Base-by-base conservation (phyloP, 2,888 invertebrate species). In the Acleris laterana region DNA sequence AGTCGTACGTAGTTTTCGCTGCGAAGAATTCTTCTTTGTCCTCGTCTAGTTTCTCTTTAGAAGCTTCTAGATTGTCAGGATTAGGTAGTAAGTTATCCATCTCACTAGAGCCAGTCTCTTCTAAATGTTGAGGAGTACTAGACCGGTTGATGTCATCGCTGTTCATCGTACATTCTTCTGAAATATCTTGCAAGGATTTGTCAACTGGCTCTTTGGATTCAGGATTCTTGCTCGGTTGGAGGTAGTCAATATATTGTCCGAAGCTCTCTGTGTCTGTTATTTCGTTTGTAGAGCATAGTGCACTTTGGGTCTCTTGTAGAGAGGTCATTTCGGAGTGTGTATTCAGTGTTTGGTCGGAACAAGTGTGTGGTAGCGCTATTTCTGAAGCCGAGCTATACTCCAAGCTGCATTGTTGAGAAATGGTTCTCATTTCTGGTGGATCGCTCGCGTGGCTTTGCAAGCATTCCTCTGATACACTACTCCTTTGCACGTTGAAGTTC, bases 391-490 rank as follows among this genome's bases (percentile, higher is more conserved):
- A 95, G 70, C 95, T 95, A 75, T 95, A 95, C 76, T 96, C 95
- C 55, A 96, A 84, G 67, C 95, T 95, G 74, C 95, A 95, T 71
- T 96, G 95, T 73, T 95, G 95, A 0, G 95, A 95, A 32, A 95
- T 95, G 0, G 95, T 95, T 25, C 95, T 88, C 93, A 95, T 93
- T 70, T 92, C 92, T 4, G 93, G 93, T 52, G 82, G 88, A 28
- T 90, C 90, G 48, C 76, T 79, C 0, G 89, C 89, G 20, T 89
- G 88, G 61, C 89, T 90, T 63, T 90, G 89, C 48, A 93, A 74
- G 42, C 91, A 92, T 69, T 93, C 93, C 46, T 92, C 93, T 0
- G 93, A 93, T 1, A 89, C 89, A 49, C 92, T 93, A 53, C 85
- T 85, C 5, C 91, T 78, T 63, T 89, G 91, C 1, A 80, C 87